Evolutionary conservation across 2,797 vertebrate genomes (phyloP).

Genomic region (Ctenosaura bakeri): DNA sequence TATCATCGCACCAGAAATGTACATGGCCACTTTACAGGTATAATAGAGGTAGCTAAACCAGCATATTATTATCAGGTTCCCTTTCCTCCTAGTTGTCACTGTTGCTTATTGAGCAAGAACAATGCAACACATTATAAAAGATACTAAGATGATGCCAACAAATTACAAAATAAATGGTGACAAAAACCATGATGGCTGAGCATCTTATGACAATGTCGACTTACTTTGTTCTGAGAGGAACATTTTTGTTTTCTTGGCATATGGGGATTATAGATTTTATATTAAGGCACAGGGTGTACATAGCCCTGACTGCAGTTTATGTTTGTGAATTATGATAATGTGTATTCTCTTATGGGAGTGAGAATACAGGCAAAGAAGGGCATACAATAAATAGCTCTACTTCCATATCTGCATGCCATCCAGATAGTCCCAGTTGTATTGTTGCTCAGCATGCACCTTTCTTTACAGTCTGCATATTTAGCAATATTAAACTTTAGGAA

Average conservation of each 20-base stretch:
- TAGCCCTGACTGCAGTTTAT: not conserved
- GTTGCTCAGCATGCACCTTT: not conserved
- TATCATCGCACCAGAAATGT: too few relatives aligned
- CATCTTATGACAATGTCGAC: not conserved
- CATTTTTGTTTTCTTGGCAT: not conserved
- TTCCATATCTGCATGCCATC: not conserved
- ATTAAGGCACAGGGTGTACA: not conserved
- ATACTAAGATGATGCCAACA: not conserved
- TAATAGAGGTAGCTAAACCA: not conserved
- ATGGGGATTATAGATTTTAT: not conserved
- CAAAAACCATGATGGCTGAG: not conserved
- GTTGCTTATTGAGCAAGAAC: not conserved
- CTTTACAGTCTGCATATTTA: not conserved
- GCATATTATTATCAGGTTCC: not conserved
- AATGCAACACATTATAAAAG: not conserved
- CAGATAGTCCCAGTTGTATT: not conserved
- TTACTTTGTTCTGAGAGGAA: not conserved
- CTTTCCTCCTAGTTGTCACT: not conserved
- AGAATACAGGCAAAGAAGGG: not conserved
- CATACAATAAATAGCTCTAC: not conserved
- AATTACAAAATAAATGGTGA: not conserved
- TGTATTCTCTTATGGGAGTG: not conserved
- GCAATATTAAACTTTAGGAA: slow-evolving; percentile 17
- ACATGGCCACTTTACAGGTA: too few relatives aligned
- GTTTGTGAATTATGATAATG: not conserved